Evolutionary conservation across 1,140 invertebrate genomes (phyloP), one percentile per base, ranked within the genome.

Genomic region (Cephus cinctus): DNA sequence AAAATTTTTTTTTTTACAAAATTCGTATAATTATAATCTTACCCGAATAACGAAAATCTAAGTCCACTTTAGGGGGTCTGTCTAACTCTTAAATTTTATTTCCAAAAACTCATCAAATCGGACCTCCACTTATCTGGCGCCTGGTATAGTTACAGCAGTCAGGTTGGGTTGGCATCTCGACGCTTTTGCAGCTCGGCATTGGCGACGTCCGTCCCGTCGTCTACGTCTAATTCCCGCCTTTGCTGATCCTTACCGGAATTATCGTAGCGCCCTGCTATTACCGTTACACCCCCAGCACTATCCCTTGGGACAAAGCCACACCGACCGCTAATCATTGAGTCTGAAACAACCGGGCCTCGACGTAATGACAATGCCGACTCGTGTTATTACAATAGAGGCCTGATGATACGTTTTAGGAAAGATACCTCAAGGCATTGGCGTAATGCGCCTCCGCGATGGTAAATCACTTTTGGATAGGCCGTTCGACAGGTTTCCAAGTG

Each of bases 111-210:
- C 41, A 27, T 14, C 41, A 25, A 39, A 22, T 5, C 56, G 56
- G 43, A 46, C 51, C 56, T 67, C 58, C 65, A 71, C 52, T 71
- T 69, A 68, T 57, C 50, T 60, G 65, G 62, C 64, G 67, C 64
- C 62, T 61, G 12, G 19, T 22, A 54, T 65, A 52, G 53, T 64
- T 59, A 54, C 50, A 22, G 5, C 32, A 16, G n/a, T 15, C 15
- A 8, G 20, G 23, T n/a, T n/a, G n/a, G n/a, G n/a, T n/a, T n/a
- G 50, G 8, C 21, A 45, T 56, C 20, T 36, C n/a, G 49, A 47
- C 11, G 19, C 11, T 15, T 15, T 11, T 19, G 16, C 18, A 14
- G 45, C 42, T 43, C 45, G 48, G 23, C 46, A 21, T 35, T 5
- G 32, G 31, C 48, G 27, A 20, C 27, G n/a, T 23, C 21, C 15